A percentile compares a stretch with the other conserved stretches of the same genome.
Conservation (phyloP, 2,797 vertebrate genomes). For the Chaetophractus vellerosus region DNA sequence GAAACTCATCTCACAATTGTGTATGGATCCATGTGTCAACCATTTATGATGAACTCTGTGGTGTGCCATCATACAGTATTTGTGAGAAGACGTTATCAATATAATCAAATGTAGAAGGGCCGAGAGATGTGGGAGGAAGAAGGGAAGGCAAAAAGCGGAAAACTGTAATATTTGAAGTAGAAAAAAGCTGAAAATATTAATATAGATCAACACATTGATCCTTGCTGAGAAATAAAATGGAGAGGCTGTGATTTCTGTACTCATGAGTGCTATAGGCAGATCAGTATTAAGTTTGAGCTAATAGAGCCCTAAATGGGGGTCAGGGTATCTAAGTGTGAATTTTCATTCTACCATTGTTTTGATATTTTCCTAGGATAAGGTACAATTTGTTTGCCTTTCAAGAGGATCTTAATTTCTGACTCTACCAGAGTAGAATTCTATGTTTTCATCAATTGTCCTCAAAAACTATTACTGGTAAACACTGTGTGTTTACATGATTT, state of each 20-base stretch:
- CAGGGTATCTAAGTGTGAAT: not conserved
- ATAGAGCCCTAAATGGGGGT: not conserved
- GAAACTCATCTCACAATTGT: slow-evolving; percentile 51
- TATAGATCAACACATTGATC: not conserved
- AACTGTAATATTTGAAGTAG: not conserved
- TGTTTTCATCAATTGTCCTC: not conserved
- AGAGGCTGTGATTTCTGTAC: not conserved
- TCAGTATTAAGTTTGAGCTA: not conserved
- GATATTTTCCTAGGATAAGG: not conserved
- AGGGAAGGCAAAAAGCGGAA: not conserved
- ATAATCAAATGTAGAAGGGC: not conserved
- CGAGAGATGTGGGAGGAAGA: not conserved
- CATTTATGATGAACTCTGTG: slow-evolving; percentile 73
- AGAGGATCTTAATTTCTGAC: not conserved
- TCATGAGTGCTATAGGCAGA: not conserved
- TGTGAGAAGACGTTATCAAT: slow-evolving; percentile 69
- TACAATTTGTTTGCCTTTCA: not conserved
- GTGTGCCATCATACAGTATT: slow-evolving; percentile 36
- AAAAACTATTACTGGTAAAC: not conserved
- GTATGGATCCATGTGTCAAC: slow-evolving; percentile 76
- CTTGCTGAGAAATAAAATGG: not conserved
- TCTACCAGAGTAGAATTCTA: not conserved
- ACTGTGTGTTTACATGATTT: not conserved
- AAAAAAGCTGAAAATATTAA: not conserved
- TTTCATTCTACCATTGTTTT: not conserved